These are phyloP conservation scores for Athalia circularis DNA, from an alignment of 2,888 invertebrate species.

Conservation along the genomic window DNA sequence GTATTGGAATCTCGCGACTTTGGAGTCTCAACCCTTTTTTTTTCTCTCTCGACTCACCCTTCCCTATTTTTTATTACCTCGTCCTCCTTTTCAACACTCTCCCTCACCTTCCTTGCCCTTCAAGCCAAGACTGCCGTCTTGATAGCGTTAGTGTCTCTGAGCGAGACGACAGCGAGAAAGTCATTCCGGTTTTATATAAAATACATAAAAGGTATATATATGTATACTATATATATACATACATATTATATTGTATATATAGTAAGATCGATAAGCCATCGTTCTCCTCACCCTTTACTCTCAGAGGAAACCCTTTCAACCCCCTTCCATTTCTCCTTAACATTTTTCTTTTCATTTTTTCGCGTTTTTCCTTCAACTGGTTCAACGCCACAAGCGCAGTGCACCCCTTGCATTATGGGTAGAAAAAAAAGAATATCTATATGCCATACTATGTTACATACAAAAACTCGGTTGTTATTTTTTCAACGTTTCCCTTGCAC, in stretches of 20 bases:
- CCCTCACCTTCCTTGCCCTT: not conserved
- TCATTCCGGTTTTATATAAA: not conserved
- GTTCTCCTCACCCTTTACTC: not conserved
- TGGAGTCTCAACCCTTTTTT: slow-evolving; percentile 15
- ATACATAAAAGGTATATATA: too few relatives aligned
- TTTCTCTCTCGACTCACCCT: not conserved
- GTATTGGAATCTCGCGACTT: not conserved
- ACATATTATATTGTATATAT: not conserved
- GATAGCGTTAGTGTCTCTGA: slow-evolving; percentile 40
- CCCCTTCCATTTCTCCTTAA: not conserved
- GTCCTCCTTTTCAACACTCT: not conserved
- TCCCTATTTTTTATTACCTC: not conserved
- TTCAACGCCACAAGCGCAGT: not conserved
- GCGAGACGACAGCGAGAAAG: slow-evolving; percentile 27
- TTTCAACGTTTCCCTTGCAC: too few relatives aligned
- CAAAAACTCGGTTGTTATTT: too few relatives aligned
- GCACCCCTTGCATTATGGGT: too few relatives aligned
- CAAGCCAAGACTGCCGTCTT: slow-evolving; percentile 16
- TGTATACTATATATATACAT: not conserved
- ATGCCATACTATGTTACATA: too few relatives aligned
- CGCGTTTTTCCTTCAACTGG: not conserved
- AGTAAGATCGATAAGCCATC: slow-evolving; percentile 30
- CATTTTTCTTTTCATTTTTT: not conserved
- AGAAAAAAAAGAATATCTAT: too few relatives aligned
- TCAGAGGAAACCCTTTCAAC: not conserved